These are phyloP conservation scores for Acronicta aceris DNA, from an alignment of 2,888 invertebrate genomes.

Conservation along the genomic window DNA sequence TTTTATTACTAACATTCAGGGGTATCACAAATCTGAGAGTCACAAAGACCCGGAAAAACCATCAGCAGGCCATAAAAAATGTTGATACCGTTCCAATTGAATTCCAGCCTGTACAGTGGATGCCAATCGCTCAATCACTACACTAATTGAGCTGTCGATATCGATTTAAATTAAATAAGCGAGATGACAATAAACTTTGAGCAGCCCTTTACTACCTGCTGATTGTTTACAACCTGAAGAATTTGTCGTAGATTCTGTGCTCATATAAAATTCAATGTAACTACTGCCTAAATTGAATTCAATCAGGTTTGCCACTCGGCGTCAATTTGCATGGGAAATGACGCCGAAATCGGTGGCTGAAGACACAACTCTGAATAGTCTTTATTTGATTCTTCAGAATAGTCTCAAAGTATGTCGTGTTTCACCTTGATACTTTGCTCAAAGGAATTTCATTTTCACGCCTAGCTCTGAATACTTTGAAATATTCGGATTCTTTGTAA, in stretches of 20 bases:
- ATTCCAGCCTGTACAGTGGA: too few relatives aligned
- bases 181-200: too few relatives aligned
- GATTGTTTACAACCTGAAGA: conserved; percentile 34
- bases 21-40: too few relatives aligned
- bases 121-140: too few relatives aligned
- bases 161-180: too few relatives aligned
- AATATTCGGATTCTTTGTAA: conserved; percentile 38
- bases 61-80: too few relatives aligned
- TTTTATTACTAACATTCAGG: too few relatives aligned
- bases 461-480: conserved; percentile 43
- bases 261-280: conserved; percentile 30
- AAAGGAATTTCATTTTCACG: conserved; percentile 64
- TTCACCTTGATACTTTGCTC: conserved; percentile 62
- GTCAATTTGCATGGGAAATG: conserved; percentile 38
- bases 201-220: too few relatives aligned
- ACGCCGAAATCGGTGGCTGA: conserved; percentile 34
- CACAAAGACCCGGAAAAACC: too few relatives aligned
- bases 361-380: conserved; percentile 34
- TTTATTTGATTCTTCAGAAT: conserved; percentile 55
- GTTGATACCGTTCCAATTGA: too few relatives aligned
- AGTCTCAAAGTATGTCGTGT: conserved; percentile 50
- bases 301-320: conserved; percentile 36
- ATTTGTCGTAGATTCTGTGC: conserved; percentile 8
- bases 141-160: too few relatives aligned
- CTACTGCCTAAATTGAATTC: conserved; percentile 21